Percentiles rank a stretch among this genome's conserved stretches.
Conservation (phyloP, 2,113 vertebrate species). For the Clarias gariepinus region DNA sequence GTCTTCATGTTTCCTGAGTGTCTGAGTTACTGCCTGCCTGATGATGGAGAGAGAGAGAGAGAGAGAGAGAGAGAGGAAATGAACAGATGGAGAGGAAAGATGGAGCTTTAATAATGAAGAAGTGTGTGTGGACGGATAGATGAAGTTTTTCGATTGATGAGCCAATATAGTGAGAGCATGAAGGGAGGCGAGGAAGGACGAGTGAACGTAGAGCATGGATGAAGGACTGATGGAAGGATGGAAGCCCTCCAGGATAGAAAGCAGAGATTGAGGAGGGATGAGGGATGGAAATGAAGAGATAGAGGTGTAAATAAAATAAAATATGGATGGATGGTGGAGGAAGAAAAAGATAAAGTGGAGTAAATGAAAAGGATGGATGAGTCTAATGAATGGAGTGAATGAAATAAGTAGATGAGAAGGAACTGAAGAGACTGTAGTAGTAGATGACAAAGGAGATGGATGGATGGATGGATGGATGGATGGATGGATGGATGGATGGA, state of each 20-base stretch:
- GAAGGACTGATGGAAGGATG: not conserved
- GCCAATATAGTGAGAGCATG: not conserved
- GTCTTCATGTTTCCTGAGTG: not conserved
- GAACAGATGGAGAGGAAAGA: slow-evolving; percentile 13
- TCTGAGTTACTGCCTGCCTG: not conserved
- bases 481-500: not conserved
- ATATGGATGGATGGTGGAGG: not conserved
- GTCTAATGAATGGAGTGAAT: not conserved
- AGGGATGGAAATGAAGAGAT: not conserved
- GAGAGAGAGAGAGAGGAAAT: slow-evolving; percentile 2
- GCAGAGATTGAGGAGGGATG: not conserved
- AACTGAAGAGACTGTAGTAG: not conserved
- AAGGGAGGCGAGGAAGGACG: not conserved
- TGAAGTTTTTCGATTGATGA: not conserved
- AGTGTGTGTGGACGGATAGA: not conserved
- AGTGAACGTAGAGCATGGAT: not conserved
- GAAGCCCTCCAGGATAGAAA: not conserved
- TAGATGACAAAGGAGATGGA: not conserved
- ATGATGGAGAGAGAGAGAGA: not conserved
- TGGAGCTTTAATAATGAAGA: not conserved
- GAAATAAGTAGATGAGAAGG: not conserved
- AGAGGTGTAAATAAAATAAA: not conserved
- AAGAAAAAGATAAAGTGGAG: not conserved
- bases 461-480: not conserved
- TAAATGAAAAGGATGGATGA: not conserved